Percentiles rank a stretch among this genome's conserved stretches.
Conservation (phyloP, 1,140 invertebrate genomes). For the Meloidogyne floridensis region DNA sequence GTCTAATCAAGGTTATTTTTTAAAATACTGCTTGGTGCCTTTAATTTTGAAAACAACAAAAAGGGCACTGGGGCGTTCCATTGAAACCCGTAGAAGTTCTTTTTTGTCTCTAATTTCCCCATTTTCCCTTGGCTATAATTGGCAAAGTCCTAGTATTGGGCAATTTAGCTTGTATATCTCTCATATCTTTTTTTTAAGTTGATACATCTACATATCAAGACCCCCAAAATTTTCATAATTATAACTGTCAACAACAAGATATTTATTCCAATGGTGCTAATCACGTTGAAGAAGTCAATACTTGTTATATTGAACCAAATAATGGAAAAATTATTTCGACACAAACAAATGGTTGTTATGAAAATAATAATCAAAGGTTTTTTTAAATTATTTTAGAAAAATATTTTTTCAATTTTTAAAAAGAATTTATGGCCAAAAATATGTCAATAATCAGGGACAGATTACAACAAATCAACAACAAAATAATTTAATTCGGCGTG, state of each 20-base stretch:
- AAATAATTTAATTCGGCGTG: conserved; percentile 9
- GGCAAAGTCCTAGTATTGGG: too few relatives aligned
- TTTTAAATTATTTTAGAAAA: not conserved
- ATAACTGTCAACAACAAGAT: not conserved
- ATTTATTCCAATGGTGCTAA: conserved; percentile 9
- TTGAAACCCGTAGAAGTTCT: too few relatives aligned
- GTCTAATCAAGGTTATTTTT: not conserved
- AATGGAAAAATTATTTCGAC: not conserved
- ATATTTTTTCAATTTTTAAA: not conserved
- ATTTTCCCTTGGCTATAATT: too few relatives aligned
- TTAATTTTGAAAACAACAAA: not conserved
- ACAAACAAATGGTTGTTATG: not conserved
- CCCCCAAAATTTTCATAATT: not conserved
- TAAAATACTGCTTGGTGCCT: not conserved
- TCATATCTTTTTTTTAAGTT: not conserved
- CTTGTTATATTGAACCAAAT: not conserved
- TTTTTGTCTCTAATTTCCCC: too few relatives aligned
- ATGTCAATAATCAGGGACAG: not conserved
- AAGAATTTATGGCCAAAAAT: not conserved
- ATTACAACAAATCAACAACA: conserved; percentile 1
- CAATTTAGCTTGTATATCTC: too few relatives aligned
- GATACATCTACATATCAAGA: conserved; percentile 5
- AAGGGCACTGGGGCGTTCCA: too few relatives aligned
- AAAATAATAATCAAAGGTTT: not conserved
- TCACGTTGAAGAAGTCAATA: not conserved